Evolutionary conservation across 2,888 invertebrate genomes (phyloP).

Genomic region (Scelioninae gen. 2): DNA sequence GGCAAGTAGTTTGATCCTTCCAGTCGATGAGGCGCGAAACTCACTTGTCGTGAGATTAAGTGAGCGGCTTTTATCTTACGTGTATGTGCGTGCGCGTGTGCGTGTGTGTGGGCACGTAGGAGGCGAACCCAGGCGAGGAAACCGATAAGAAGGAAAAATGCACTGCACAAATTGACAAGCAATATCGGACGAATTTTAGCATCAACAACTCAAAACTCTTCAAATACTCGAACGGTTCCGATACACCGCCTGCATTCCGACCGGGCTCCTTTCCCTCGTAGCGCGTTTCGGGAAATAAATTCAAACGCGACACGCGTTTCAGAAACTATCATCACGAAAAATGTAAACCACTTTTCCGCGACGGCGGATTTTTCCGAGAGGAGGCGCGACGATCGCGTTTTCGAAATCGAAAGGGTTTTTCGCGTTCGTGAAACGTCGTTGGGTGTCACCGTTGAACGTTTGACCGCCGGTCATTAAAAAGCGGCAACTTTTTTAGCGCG

Average conservation of each 20-base stretch:
- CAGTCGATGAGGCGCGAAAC: slow-evolving; percentile 66
- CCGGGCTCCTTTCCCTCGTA: too few species aligned
- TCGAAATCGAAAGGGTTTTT: too few species aligned
- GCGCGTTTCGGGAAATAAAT: slow-evolving; percentile 22
- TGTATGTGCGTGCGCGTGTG: neutral
- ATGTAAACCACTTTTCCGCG: slow-evolving; percentile 21
- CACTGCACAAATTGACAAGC: slow-evolving; percentile 65
- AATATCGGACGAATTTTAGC: slow-evolving; percentile 62
- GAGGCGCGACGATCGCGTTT: neutral
- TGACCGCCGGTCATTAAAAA: neutral
- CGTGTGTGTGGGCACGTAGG: slow-evolving; percentile 32
- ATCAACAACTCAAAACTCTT: slow-evolving; percentile 46
- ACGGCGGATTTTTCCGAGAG: neutral
- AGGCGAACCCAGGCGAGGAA: slow-evolving; percentile 51
- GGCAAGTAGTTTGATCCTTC: slow-evolving; percentile 64
- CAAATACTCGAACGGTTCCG: slow-evolving; percentile 22
- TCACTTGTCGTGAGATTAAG: slow-evolving; percentile 63
- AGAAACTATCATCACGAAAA: too few species aligned
- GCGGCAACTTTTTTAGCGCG: slow-evolving; percentile 5
- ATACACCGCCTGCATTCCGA: slow-evolving; percentile 4
- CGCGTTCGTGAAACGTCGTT: too few species aligned
- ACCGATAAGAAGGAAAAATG: slow-evolving; percentile 66
- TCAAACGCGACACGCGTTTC: too few species aligned
- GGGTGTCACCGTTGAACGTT: slow-evolving; percentile 3
- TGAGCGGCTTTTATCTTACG: slow-evolving; percentile 53